These are phyloP conservation scores for Hippocampus zosterae DNA, from an alignment of 2,113 vertebrate species.

Conservation along the genomic window DNA sequence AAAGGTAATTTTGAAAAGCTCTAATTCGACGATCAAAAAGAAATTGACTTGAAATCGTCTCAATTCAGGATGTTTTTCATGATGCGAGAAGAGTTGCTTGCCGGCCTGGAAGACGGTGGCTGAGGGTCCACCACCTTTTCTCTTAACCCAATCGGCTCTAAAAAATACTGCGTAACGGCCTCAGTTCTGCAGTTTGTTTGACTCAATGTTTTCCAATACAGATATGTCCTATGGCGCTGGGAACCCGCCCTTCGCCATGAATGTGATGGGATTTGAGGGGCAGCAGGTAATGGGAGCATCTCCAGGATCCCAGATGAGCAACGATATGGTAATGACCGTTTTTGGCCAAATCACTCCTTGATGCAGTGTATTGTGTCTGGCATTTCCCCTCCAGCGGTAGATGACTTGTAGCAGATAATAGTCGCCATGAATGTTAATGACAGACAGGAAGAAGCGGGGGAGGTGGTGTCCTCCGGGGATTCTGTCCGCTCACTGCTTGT, in stretches of 20 bases:
- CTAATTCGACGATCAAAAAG: too few species aligned
- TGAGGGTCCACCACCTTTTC: too few species aligned
- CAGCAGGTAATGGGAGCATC: slow-evolving; percentile 84
- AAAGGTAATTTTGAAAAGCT: too few species aligned
- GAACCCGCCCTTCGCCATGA: slow-evolving; percentile 87
- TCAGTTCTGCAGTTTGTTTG: background rate
- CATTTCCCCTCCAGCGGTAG: slow-evolving; percentile 20
- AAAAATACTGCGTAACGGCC: too few species aligned
- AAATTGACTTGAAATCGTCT: too few species aligned
- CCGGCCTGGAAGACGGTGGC: too few species aligned
- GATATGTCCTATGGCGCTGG: slow-evolving; percentile 84
- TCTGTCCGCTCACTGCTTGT: slow-evolving; percentile 12
- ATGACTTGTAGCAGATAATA: slow-evolving; percentile 11
- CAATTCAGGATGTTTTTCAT: too few species aligned
- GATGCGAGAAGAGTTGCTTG: too few species aligned
- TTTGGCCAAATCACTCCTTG: slow-evolving; percentile 56
- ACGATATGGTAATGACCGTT: slow-evolving; percentile 94
- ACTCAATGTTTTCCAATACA: slow-evolving; percentile 41
- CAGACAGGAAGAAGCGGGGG: background rate
- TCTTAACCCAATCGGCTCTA: too few species aligned
- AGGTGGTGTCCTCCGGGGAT: background rate
- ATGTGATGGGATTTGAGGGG: slow-evolving; percentile 88
- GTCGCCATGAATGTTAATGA: slow-evolving; percentile 12
- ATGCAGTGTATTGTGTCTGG: slow-evolving; percentile 15
- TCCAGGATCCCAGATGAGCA: slow-evolving; percentile 82